Percentiles rank a stretch among this genome's conserved stretches.
These are phyloP conservation scores for Leptinotarsa defecta DNA, from an alignment of 1,140 invertebrate genomes.

Conservation along the genomic window DNA sequence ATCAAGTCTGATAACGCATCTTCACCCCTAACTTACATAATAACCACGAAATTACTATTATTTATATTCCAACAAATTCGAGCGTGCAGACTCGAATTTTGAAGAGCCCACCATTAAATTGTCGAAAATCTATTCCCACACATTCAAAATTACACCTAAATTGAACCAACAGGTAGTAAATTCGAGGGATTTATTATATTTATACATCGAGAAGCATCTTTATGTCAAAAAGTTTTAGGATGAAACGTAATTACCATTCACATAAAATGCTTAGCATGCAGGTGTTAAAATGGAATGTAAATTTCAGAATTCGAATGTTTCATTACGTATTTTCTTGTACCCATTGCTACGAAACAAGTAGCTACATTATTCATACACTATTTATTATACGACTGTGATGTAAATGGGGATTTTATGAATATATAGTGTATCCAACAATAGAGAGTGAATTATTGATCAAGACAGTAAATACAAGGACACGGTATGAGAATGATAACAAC, in stretches of 20 bases:
- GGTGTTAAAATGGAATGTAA: slow-evolving; percentile 8
- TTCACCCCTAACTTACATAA: not conserved
- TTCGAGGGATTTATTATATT: slow-evolving; percentile 3
- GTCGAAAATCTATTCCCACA: slow-evolving; percentile 8
- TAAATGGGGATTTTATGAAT: not conserved
- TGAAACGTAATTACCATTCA: not conserved
- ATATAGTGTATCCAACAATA: not conserved
- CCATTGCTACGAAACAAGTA: not conserved
- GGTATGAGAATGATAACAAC: too few species aligned
- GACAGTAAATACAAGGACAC: not conserved
- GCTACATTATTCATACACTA: not conserved
- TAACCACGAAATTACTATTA: slow-evolving; percentile 1
- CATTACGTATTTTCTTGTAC: not conserved
- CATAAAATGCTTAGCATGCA: slow-evolving; percentile 3
- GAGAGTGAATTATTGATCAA: not conserved
- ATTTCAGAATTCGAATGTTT: not conserved
- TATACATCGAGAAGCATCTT: not conserved
- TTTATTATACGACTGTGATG: not conserved
- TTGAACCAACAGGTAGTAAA: slow-evolving; percentile 6
- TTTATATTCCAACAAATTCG: not conserved
- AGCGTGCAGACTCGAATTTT: not conserved
- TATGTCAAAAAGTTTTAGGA: slow-evolving; percentile 4
- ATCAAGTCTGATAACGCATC: not conserved
- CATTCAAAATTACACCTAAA: not conserved
- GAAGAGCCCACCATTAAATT: not conserved